Evolutionary conservation across 2,888 invertebrate genomes (phyloP).

Genomic region (Mycogona germanica): DNA sequence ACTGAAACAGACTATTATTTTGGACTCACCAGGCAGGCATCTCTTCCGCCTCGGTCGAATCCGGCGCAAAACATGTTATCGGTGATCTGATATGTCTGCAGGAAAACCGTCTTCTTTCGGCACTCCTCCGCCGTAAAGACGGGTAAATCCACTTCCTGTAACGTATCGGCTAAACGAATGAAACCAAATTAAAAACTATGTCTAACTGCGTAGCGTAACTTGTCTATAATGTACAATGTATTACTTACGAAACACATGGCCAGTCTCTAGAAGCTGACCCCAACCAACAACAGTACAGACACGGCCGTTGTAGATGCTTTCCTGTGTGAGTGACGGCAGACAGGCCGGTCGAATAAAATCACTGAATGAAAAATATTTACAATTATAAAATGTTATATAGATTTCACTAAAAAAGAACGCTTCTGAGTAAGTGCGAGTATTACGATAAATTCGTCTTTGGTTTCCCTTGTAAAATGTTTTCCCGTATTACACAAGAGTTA

Average conservation of each 20-base stretch:
- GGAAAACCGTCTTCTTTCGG: slow-evolving; percentile 54
- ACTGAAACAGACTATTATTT: not conserved
- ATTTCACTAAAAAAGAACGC: too few species aligned
- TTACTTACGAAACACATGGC: slow-evolving; percentile 61
- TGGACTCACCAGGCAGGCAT: slow-evolving; percentile 54
- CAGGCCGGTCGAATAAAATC: slow-evolving; percentile 52
- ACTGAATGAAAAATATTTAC: too few species aligned
- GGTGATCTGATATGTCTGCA: slow-evolving; percentile 61
- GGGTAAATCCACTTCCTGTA: slow-evolving; percentile 68
- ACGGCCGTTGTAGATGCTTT: slow-evolving; percentile 47
- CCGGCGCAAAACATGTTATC: slow-evolving; percentile 75
- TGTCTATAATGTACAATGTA: not conserved
- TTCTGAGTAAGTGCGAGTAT: too few species aligned
- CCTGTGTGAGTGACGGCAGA: slow-evolving; percentile 42
- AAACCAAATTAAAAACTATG: too few species aligned
- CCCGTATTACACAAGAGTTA: too few species aligned
- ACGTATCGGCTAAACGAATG: slow-evolving; percentile 61
- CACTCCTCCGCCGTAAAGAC: slow-evolving; percentile 65
- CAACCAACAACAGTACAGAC: slow-evolving; percentile 67
- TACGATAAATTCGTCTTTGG: too few species aligned
- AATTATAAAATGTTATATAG: too few species aligned
- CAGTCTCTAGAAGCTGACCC: slow-evolving; percentile 68
- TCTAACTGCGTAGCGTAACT: too few species aligned
- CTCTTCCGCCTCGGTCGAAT: slow-evolving; percentile 61
- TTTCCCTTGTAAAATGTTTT: too few species aligned